A percentile compares a stretch with the other conserved stretches of the same genome.
phyloP scores from a whole-genome alignment of 2,888 invertebrate species.

The Oscheius sp. region DNA sequence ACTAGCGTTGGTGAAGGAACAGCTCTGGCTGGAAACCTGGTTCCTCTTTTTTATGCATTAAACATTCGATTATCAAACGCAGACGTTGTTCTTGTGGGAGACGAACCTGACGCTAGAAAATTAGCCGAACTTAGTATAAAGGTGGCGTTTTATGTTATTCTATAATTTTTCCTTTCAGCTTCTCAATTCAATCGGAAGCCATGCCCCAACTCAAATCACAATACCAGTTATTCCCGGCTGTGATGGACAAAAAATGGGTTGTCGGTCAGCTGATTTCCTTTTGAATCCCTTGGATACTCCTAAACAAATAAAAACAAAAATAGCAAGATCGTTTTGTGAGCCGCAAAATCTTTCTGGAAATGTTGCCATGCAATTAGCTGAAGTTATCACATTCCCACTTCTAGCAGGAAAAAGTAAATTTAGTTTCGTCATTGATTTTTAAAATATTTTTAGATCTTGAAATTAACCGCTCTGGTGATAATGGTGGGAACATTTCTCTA shows the following conservation, averaged over 20 bases:
- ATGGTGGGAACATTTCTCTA: slow-evolving; percentile 85
- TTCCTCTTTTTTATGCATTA: slow-evolving; percentile 56
- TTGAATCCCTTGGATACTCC: slow-evolving; percentile 68
- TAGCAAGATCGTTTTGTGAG: slow-evolving; percentile 67
- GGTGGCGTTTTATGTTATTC: slow-evolving; percentile 36
- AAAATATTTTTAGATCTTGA: slow-evolving; percentile 38
- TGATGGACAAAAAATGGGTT: slow-evolving; percentile 62
- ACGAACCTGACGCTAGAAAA: slow-evolving; percentile 33
- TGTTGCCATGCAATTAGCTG: slow-evolving; percentile 64
- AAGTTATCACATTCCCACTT: slow-evolving; percentile 63
- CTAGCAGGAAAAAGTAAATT: slow-evolving; percentile 30
- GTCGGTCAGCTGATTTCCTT: slow-evolving; percentile 56
- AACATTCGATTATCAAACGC: slow-evolving; percentile 45
- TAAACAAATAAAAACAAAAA: slow-evolving; percentile 67
- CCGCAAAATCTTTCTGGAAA: slow-evolving; percentile 67
- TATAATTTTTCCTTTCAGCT: slow-evolving; percentile 54
- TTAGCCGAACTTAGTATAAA: slow-evolving; percentile 46
- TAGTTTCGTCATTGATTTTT: neutral
- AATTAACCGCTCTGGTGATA: slow-evolving; percentile 77
- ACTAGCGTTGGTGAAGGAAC: slow-evolving; percentile 59
- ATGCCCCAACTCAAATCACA: slow-evolving; percentile 45
- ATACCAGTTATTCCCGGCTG: slow-evolving; percentile 57
- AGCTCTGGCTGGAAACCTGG: slow-evolving; percentile 53
- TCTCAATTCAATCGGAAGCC: slow-evolving; percentile 46
- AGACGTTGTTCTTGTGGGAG: slow-evolving; percentile 51